Conservation (phyloP, 2,888 invertebrate species). For the Acanthosepion esculentum region DNA sequence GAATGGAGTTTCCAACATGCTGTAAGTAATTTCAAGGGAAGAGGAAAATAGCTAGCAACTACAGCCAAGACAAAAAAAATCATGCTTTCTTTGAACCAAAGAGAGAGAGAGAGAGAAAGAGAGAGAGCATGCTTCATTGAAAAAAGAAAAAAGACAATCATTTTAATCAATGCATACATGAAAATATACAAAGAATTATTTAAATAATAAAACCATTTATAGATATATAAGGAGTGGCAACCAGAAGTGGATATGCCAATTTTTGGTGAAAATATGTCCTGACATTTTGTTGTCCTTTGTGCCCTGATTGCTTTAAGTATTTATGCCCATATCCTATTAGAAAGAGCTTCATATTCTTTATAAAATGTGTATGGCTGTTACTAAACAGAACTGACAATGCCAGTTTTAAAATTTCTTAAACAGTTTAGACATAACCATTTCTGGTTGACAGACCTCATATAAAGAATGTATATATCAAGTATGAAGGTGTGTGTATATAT, state of each 20-base stretch:
- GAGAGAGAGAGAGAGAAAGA: neutral
- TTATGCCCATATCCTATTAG: too few species aligned
- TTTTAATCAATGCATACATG: neutral
- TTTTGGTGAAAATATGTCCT: too few species aligned
- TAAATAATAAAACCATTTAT: neutral
- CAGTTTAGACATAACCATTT: too few species aligned
- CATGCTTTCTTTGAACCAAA: neutral
- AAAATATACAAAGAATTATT: neutral
- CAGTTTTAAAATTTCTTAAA: too few species aligned
- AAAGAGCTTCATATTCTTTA: too few species aligned
- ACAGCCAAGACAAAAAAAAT: neutral
- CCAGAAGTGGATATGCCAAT: neutral
- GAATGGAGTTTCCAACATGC: neutral
- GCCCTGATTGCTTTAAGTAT: too few species aligned
- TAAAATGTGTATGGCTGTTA: too few species aligned
- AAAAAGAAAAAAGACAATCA: neutral
- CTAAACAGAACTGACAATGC: too few species aligned
- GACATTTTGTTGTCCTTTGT: too few species aligned
- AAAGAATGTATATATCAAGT: too few species aligned
- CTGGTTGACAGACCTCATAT: too few species aligned
- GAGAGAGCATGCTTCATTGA: neutral
- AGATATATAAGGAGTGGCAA: neutral
- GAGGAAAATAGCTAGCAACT: conserved; percentile 8
- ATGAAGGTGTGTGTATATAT: too few species aligned
- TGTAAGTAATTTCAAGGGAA: neutral